Base-by-base conservation (phyloP, 1,140 invertebrate species). In the Drosophila subobscura region DNA sequence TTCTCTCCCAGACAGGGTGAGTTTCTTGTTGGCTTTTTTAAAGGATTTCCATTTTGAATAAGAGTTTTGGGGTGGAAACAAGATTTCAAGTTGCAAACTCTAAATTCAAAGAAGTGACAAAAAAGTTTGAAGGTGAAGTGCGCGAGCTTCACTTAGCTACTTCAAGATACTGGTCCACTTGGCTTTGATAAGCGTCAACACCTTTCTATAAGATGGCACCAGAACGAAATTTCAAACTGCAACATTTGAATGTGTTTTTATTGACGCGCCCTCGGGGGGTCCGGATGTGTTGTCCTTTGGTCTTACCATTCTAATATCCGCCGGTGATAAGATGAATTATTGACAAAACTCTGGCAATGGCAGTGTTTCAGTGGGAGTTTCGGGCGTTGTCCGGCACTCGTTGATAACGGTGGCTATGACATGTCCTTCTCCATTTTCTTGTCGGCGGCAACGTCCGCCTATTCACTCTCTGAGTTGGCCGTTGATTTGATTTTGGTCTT, bases 241-340 rank as follows among this genome's bases (percentile, higher is more conserved):
- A 79, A 80, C 77, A 84, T 90, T 90, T 65, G 84, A 90, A 88
- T 90, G 79, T 90, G 70, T 81, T 89, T 90, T 88, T 85, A 90
- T 90, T 90, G 89, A 81, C 77, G 78, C 57, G 44, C 50, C 78
- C 77, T 75, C 47, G 49, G 75, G 81, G 55, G 77, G 67, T 29
- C 60, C 83, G 88, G 79, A 90, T 85, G 83, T 89, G 83, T 88
- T 88, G 70, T 90, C 83, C 84, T 79, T 76, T 81, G 68, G 70
- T 68, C 77, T 81, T 89, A 79, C 44, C 67, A 83, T 79, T 88
- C 75, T 60, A 90, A 90, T 90, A 90, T 90, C 84, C 88, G 89
- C 84, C 89, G 89, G 88, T 90, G 89, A 90, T 90, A 90, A 86
- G 77, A 89, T 90, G 78, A 90, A 90, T 90, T 90, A 90, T 89